Base-by-base conservation (phyloP, 37 sponge, comb jelly and placozoan species). In the Axinella damicornis region DNA sequence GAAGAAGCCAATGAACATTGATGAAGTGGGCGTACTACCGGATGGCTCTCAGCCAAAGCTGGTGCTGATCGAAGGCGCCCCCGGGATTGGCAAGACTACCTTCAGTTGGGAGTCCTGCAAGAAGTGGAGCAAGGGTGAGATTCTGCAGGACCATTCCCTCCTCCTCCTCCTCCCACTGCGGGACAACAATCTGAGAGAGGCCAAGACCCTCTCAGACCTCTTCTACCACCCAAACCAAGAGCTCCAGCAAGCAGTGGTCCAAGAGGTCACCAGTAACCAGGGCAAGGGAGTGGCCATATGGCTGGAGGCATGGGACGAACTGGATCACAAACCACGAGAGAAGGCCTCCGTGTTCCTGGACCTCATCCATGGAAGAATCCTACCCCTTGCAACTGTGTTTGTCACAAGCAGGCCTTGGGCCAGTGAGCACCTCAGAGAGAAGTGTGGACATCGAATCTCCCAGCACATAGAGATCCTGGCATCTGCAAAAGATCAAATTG, bases 261-360 rank as follows among this genome's bases (percentile, higher is more conserved):
- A 46, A 39, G 25, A 27, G 34, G 38, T 65, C 25, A 58, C 64
- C 32, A 36, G n/a, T 35, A 41, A 28, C 39, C 37, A 46, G 34
- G 79, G 79, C n/a, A 33, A 37, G 36, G 79, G 79, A 28, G 60
- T 58, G 33, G 27, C 63, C 27, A 22, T 78, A 19, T 37, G 40
- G 65, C 79, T 78, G 30, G 79, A 78, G 41, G 79, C 52, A 32
- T 78, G 41, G 40, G 79, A 78, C 36, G 79, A 78, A 65, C 60
- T 78, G 28, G 28, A 35, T n/a, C 36, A 33, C 5, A 41, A 78
- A 35, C 79, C 39, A 41, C 33, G 65, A 37, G 32, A 64, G 63
- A 36, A 63, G 25, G 64, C 24, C 28, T 65, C 65, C 39, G 31
- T 78, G 65, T 78, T 78, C 37, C 32, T 38, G 39, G 41, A 78